Evolutionary conservation across 2,797 vertebrate species (phyloP), one percentile per base, ranked within the genome.

Genomic region (Galaxias olidus): DNA sequence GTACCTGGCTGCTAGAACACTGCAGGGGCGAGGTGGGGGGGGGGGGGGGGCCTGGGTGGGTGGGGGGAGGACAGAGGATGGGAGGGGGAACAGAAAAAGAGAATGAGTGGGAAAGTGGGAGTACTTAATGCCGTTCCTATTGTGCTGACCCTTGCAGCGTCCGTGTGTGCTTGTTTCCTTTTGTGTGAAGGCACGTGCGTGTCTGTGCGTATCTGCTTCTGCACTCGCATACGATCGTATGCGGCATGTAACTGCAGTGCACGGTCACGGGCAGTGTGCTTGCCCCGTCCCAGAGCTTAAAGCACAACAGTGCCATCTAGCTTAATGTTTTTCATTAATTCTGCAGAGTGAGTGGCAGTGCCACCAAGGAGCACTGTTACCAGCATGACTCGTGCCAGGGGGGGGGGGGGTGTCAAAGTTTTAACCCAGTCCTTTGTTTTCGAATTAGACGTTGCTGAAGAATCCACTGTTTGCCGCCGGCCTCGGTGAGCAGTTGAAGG

Each of bases 371-470:
- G 46, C 8, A 63, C 45, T 60, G 46, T 60, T 30, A 30, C 30
- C 30, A 6, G 30, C n/a, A n/a, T n/a, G n/a, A n/a, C n/a, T 2
- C 30, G 6, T 6, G 6, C 30, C 30, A 30, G 3, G 30, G 30
- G 30, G 30, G 30, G 30, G 30, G 30, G 30, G 30, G 30, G 30
- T 30, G 30, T 30, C 30, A 30, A 30, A n/a, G n/a, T 6, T 30
- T 6, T 30, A 6, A 30, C 3, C 30, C 30, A 6, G 2, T 55
- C 19, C 48, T 13, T 40, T 19, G 8, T 61, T 61, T 50, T 40
- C 59, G n/a, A 61, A 64, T 56, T 65, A 98, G 97, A 86, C 69
- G 0, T 65, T 96, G 56, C 77, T 99, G 81, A 86, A 84, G 9
- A 90, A 93, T 75, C 93, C 91, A 4, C 46, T 86, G 58, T 91